Base-by-base conservation (phyloP, 2,888 invertebrate genomes). In the Smittia sp. region DNA sequence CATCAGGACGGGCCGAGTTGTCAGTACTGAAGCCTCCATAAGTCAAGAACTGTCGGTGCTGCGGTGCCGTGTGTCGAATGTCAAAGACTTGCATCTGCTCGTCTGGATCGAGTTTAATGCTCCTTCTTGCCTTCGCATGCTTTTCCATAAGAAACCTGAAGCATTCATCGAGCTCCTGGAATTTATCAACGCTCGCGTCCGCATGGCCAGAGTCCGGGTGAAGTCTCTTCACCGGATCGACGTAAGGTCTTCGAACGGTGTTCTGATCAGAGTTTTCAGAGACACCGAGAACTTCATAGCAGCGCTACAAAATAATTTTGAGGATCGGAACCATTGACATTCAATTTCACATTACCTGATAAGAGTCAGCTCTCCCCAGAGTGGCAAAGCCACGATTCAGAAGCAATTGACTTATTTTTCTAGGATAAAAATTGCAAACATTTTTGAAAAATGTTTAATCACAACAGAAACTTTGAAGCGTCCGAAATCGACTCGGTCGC, bases 1-100 rank as follows among this genome's bases (percentile, higher is more conserved):
- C n/a, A n/a, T n/a, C n/a, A n/a, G n/a, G n/a, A n/a, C n/a, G n/a
- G n/a, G n/a, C n/a, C n/a, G n/a, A n/a, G n/a, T n/a, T n/a, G n/a
- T n/a, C n/a, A n/a, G n/a, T 81, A 0, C 95, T 95, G 1, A 90
- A 81, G 1, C 94, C 94, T 76, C 91, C 93, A 77, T 87, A 90
- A 76, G 86, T 90, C 22, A 95, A 83, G 79, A 92, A 96, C 77
- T 92, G 91, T 22, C 93, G 86, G 80, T 96, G 95, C 80, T 96
- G 96, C 0, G 95, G 94, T 13, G 92, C 92, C 74, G 90, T 93
- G 78, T 95, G 93, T 86, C 91, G 82, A 66, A 90, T 90, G 79
- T 91, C 89, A 78, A 85, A 86, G 65, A 89, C 86, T 76, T 86
- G 80, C 13, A 82, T 80, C 32, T 83, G 82, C 32, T 83, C 81